Percentiles rank a stretch among this genome's conserved stretches.
These are phyloP conservation scores for Agrilus biguttatus DNA, from an alignment of 2,888 invertebrate genomes.

Conservation along the genomic window DNA sequence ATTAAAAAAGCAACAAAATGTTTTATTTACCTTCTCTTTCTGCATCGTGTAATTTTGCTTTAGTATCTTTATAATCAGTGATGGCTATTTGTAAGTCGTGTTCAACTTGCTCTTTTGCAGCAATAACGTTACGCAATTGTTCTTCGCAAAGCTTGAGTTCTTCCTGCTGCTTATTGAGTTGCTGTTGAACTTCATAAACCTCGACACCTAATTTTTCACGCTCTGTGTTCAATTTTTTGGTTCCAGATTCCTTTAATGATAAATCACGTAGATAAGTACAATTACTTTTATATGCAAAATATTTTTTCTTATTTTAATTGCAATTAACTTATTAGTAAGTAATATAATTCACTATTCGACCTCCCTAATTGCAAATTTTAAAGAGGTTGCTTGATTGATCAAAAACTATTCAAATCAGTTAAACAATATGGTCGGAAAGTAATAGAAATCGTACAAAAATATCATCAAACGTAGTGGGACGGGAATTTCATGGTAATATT, in stretches of 20 bases:
- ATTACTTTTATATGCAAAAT: neutral
- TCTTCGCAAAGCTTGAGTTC: slow-evolving; percentile 41
- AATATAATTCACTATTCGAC: no score
- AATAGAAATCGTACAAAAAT: no score
- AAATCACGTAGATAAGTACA: neutral
- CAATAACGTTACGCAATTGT: slow-evolving; percentile 35
- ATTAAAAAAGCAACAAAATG: no score
- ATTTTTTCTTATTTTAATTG: no score
- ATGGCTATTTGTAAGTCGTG: slow-evolving; percentile 32
- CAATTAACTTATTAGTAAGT: no score
- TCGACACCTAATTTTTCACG: slow-evolving; percentile 41
- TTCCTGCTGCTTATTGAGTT: slow-evolving; percentile 38
- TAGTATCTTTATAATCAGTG: slow-evolving; percentile 33
- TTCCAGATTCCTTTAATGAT: slow-evolving; percentile 26
- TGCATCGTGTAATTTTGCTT: slow-evolving; percentile 33
- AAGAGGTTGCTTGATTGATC: no score
- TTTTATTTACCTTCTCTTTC: slow-evolving; percentile 29
- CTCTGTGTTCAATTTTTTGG: slow-evolving; percentile 36
- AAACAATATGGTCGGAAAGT: no score
- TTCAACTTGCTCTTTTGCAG: slow-evolving; percentile 39
- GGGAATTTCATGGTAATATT: no score
- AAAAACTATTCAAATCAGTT: no score
- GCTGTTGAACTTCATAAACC: slow-evolving; percentile 47
- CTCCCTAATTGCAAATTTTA: no score
- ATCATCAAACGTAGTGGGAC: no score